These are phyloP conservation scores for Oreortyx pictus DNA, from an alignment of 2,797 vertebrate species.

Conservation along the genomic window DNA sequence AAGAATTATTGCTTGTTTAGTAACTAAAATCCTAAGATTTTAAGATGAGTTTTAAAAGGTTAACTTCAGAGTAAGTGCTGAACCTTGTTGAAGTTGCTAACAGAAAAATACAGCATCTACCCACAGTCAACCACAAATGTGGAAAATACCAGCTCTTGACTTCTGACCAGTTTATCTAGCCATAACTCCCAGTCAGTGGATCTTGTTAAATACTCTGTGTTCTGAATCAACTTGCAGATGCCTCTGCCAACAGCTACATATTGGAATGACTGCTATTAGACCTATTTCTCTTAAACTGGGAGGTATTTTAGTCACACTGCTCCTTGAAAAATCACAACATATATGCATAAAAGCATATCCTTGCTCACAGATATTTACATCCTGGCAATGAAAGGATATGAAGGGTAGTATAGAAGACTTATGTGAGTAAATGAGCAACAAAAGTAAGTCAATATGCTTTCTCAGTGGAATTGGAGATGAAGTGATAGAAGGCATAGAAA, in stretches of 20 bases:
- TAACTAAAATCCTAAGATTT: not conserved
- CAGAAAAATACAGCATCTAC: not conserved
- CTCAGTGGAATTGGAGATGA: not conserved
- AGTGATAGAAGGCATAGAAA: not conserved
- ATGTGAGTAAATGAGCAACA: not conserved
- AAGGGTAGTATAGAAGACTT: not conserved
- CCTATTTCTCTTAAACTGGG: not conserved
- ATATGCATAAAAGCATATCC: not conserved
- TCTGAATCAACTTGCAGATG: not conserved
- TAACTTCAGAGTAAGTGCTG: not conserved
- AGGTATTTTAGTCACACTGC: not conserved
- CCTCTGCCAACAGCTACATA: not conserved
- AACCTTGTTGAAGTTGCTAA: not conserved
- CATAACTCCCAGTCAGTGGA: not conserved
- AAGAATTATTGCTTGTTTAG: not conserved
- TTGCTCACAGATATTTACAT: not conserved
- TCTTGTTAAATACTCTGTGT: not conserved
- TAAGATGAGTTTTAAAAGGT: not conserved
- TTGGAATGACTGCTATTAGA: not conserved
- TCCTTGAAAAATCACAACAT: not conserved
- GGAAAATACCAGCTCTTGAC: not conserved
- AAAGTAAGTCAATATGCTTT: not conserved
- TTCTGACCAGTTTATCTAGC: not conserved
- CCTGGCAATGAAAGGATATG: not conserved
- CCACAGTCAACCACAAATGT: not conserved